Conservation (phyloP, 2,888 invertebrate genomes). For the Protonemura montana region DNA sequence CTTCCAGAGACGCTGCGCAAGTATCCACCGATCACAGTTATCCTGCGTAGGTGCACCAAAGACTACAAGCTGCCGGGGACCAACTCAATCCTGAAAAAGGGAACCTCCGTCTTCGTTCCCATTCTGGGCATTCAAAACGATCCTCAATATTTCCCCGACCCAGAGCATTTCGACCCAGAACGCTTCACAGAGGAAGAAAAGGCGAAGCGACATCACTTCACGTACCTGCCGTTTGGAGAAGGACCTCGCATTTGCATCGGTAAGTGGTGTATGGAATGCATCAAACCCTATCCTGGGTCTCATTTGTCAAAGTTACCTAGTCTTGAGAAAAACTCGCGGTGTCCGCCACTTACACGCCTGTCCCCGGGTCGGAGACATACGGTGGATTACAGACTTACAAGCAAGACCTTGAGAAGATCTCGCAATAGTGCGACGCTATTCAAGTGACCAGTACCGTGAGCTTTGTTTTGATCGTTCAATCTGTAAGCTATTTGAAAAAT, state of each 20-base stretch:
- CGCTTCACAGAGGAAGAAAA: constrained; percentile 7
- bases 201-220: not conserved
- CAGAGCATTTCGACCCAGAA: not conserved
- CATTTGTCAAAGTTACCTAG: too few species aligned
- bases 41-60: constrained; percentile 52
- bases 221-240: constrained; percentile 16
- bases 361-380: too few species aligned
- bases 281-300: too few species aligned
- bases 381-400: too few species aligned
- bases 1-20: constrained; percentile 57
- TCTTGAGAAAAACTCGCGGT: too few species aligned
- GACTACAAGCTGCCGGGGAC: constrained; percentile 51
- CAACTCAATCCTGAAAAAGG: constrained; percentile 51
- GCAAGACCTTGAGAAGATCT: too few species aligned
- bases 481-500: constrained; percentile 66
- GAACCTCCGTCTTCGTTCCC: constrained; percentile 50
- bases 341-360: too few species aligned
- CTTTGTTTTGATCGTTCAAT: not conserved
- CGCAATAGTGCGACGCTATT: too few species aligned
- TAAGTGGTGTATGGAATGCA: constrained; percentile 38
- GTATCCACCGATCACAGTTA: constrained; percentile 56
- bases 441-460: too few species aligned
- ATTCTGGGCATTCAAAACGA: constrained; percentile 38
- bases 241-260: constrained; percentile 20
- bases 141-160: not conserved